Conservation (phyloP, 2,113 vertebrate genomes). For the Clupea harengus region DNA sequence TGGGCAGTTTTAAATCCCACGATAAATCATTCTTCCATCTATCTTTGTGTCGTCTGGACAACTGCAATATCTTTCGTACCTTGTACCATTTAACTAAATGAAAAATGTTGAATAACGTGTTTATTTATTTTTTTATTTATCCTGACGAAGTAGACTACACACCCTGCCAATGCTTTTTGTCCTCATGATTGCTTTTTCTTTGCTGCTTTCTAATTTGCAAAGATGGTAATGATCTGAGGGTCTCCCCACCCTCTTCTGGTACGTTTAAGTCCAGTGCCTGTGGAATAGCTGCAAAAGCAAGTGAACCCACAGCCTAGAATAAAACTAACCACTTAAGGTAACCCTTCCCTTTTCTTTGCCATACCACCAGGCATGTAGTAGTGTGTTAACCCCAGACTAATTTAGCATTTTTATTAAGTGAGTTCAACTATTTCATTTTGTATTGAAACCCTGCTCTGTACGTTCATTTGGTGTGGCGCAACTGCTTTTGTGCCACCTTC, state of each 20-base stretch:
- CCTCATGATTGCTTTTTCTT: neutral
- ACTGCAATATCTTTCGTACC: too few relatives aligned
- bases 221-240: neutral
- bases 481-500: too few relatives aligned
- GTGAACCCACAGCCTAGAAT: neutral
- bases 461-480: too few relatives aligned
- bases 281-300: neutral
- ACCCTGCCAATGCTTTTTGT: neutral
- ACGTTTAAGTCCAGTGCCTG: neutral
- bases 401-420: neutral
- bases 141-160: too few relatives aligned
- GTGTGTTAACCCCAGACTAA: neutral
- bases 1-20: too few relatives aligned
- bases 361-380: neutral
- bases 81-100: too few relatives aligned
- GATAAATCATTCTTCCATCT: too few relatives aligned
- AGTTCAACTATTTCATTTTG: neutral
- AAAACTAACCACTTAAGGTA: slow-evolving; percentile 3
- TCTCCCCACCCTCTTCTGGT: neutral
- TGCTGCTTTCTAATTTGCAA: neutral
- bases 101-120: too few relatives aligned
- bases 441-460: too few relatives aligned
- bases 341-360: neutral
- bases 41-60: neutral
- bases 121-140: too few relatives aligned